A percentile compares a stretch with the other conserved stretches of the same genome.
phyloP scores from a whole-genome alignment of 2,888 invertebrate genomes.

The Lepidonotus clava region DNA sequence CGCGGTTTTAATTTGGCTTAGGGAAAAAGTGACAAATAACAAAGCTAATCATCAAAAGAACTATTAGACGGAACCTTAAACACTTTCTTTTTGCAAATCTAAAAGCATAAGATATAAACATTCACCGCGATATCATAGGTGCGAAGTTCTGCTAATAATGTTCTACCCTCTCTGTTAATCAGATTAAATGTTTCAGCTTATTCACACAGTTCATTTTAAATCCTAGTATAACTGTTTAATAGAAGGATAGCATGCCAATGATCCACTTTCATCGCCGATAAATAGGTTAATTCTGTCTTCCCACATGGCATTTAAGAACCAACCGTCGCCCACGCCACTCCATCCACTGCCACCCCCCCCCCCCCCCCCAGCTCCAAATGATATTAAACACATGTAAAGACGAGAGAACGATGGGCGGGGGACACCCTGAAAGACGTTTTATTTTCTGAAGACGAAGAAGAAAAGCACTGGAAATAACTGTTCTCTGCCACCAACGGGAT shows the following conservation, averaged over 20 bases:
- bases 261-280: background rate
- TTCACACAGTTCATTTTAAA: background rate
- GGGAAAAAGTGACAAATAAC: background rate
- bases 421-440: background rate
- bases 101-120: too few relatives aligned
- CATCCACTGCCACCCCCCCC: too few relatives aligned
- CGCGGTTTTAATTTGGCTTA: background rate
- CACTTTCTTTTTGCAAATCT: too few relatives aligned
- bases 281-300: constrained; percentile 2
- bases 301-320: background rate
- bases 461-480: background rate
- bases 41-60: background rate
- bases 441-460: background rate
- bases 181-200: background rate
- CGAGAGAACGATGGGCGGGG: background rate
- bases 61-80: background rate
- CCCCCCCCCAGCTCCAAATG: too few relatives aligned
- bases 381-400: too few relatives aligned
- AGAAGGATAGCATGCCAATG: background rate
- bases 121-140: too few relatives aligned
- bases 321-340: background rate
- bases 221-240: background rate
- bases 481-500: background rate
- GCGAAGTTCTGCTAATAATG: too few relatives aligned
- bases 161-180: too few relatives aligned